Conservation (phyloP, 2,113 vertebrate genomes). For the Plotosus lineatus region DNA sequence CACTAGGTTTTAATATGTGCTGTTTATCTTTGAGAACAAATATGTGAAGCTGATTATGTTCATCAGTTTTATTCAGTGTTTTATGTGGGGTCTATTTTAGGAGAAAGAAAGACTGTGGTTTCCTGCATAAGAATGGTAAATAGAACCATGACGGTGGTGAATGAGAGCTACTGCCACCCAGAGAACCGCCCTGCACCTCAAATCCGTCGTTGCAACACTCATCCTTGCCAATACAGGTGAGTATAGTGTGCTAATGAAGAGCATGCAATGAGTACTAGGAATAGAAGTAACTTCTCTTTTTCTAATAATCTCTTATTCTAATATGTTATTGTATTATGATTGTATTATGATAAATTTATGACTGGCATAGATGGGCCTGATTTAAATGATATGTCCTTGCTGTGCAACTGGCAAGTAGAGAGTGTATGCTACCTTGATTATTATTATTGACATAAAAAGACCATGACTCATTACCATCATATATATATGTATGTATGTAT, state of each 20-base stretch:
- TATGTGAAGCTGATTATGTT: not conserved
- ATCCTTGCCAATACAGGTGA: constrained; percentile 92
- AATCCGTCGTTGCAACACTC: constrained; percentile 84
- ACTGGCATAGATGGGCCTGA: no score
- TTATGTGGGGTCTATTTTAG: constrained; percentile 63
- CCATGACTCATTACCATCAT: no score
- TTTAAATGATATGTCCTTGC: not conserved
- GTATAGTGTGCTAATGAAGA: not conserved
- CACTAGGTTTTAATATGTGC: not conserved
- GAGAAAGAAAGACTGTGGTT: constrained; percentile 86
- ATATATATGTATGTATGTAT: no score
- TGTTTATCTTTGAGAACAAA: not conserved
- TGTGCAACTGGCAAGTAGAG: not conserved
- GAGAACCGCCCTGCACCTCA: constrained; percentile 83
- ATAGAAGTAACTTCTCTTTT: not conserved
- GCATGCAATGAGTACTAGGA: not conserved
- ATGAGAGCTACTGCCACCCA: constrained; percentile 82
- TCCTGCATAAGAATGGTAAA: constrained; percentile 88
- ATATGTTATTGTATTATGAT: not conserved
- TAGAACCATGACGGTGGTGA: constrained; percentile 84
- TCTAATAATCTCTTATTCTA: not conserved
- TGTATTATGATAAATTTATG: not conserved
- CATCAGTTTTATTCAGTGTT: not conserved
- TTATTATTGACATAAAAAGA: not conserved
- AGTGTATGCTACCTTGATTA: not conserved